phyloP scores from a whole-genome alignment of 2,797 vertebrate genomes.

The Pantherophis alleghaniensis region DNA sequence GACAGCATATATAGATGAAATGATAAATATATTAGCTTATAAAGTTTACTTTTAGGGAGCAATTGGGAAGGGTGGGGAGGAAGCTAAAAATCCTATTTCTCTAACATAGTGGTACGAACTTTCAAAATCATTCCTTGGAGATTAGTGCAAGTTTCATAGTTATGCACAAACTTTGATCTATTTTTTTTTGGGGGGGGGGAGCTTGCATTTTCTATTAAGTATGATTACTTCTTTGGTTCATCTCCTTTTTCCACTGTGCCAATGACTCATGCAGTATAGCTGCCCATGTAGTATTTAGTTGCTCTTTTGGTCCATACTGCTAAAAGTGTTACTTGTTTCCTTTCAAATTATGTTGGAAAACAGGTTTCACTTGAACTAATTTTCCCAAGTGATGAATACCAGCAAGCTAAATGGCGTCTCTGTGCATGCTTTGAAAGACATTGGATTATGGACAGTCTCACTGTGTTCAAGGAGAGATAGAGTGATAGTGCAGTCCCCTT shows the following conservation, averaged over 20 bases:
- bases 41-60: conserved; percentile 24
- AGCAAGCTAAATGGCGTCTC: conserved; percentile 19
- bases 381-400: conserved; percentile 13
- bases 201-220: neutral
- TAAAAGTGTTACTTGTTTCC: conserved; percentile 49
- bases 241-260: neutral
- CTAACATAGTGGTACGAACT: neutral
- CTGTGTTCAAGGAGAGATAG: neutral
- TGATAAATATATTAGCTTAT: neutral
- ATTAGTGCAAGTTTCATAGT: neutral
- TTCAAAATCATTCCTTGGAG: neutral
- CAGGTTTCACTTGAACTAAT: conserved; percentile 48
- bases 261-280: neutral
- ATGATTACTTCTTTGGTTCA: conserved; percentile 3
- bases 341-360: conserved; percentile 43
- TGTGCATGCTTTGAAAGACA: neutral
- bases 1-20: conserved; percentile 24
- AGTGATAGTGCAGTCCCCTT: accelerated
- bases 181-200: neutral
- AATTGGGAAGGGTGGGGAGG: neutral
- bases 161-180: neutral
- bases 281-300: neutral
- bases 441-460: conserved; percentile 41
- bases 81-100: neutral
- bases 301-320: conserved; percentile 32